phyloP scores from a whole-genome alignment of 1,140 invertebrate species.

The Bacillus rossius region DNA sequence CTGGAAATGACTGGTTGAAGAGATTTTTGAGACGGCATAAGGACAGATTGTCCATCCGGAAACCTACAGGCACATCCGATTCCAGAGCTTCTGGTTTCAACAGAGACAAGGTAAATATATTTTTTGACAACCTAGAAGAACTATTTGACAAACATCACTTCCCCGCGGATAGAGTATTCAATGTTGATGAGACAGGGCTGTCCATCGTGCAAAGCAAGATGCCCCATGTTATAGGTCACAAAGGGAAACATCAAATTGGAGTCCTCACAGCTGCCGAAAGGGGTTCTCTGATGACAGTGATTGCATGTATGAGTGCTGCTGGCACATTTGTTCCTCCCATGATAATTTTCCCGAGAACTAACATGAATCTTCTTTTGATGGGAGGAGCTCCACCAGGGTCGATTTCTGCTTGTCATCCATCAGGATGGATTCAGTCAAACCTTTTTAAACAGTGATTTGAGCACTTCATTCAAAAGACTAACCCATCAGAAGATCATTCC shows the following conservation, averaged over 20 bases:
- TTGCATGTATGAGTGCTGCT: slow-evolving; percentile 33
- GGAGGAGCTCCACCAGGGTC: slow-evolving; percentile 32
- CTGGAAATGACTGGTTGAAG: too few relatives aligned
- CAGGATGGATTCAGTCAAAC: slow-evolving; percentile 23
- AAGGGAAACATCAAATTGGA: slow-evolving; percentile 25
- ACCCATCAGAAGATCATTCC: slow-evolving; percentile 21
- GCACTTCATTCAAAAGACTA: slow-evolving; percentile 24
- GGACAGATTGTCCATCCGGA: too few relatives aligned
- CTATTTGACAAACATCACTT: slow-evolving; percentile 20
- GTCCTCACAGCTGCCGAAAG: slow-evolving; percentile 33
- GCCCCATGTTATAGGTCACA: slow-evolving; percentile 24
- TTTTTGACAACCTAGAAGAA: slow-evolving; percentile 29
- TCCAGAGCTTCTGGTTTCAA: slow-evolving; percentile 32
- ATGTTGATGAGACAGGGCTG: slow-evolving; percentile 36
- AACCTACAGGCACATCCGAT: slow-evolving; percentile 24
- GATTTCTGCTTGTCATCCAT: slow-evolving; percentile 22
- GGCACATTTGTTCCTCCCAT: slow-evolving; percentile 30
- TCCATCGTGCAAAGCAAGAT: slow-evolving; percentile 33
- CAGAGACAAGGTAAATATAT: slow-evolving; percentile 21
- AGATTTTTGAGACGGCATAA: too few relatives aligned
- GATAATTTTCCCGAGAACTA: slow-evolving; percentile 22
- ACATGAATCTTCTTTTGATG: slow-evolving; percentile 29
- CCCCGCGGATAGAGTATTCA: slow-evolving; percentile 28
- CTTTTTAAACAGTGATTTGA: slow-evolving; percentile 28
- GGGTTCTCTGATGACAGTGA: slow-evolving; percentile 32